phyloP scores from a whole-genome alignment of 1,140 invertebrate species.

The Vanessa atalanta region DNA sequence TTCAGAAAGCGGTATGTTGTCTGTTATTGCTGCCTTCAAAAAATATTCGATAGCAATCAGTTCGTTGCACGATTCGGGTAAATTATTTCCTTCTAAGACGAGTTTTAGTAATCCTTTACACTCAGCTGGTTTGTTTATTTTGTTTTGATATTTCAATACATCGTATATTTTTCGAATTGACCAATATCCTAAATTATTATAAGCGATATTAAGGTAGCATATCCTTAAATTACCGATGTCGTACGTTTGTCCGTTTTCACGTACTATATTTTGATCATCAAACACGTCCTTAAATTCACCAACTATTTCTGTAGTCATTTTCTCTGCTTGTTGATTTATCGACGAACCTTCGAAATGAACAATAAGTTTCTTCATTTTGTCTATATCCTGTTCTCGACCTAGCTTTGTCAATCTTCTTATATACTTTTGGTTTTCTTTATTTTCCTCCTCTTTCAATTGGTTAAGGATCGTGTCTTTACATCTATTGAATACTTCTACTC shows the following conservation, averaged over 20 bases:
- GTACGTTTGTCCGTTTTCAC: conserved; percentile 27
- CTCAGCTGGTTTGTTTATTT: background rate
- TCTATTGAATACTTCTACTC: conserved; percentile 32
- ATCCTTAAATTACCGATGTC: conserved; percentile 48
- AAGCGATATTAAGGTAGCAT: conserved; percentile 51
- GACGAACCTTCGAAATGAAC: background rate
- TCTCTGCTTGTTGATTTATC: conserved; percentile 35
- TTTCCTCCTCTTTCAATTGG: conserved; percentile 10
- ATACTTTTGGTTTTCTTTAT: conserved; percentile 18
- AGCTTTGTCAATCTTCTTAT: background rate
- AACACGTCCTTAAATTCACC: conserved; percentile 47
- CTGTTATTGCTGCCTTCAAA: conserved; percentile 29
- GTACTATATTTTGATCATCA: conserved; percentile 30
- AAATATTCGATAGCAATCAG: conserved; percentile 36
- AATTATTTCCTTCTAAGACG: conserved; percentile 49
- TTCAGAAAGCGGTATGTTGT: conserved; percentile 13
- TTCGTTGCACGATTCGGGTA: conserved; percentile 41
- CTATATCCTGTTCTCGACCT: conserved; percentile 8
- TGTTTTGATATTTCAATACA: conserved; percentile 47
- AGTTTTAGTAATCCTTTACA: conserved; percentile 47
- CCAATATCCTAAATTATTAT: conserved; percentile 45
- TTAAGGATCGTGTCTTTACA: conserved; percentile 34
- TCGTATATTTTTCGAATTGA: conserved; percentile 42
- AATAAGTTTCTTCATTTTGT: conserved; percentile 20
- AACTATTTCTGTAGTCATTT: conserved; percentile 37